Evolutionary conservation across 2,113 vertebrate genomes (phyloP), one percentile per base, ranked within the genome.

Genomic region (Acanthochromis polyacanthus): DNA sequence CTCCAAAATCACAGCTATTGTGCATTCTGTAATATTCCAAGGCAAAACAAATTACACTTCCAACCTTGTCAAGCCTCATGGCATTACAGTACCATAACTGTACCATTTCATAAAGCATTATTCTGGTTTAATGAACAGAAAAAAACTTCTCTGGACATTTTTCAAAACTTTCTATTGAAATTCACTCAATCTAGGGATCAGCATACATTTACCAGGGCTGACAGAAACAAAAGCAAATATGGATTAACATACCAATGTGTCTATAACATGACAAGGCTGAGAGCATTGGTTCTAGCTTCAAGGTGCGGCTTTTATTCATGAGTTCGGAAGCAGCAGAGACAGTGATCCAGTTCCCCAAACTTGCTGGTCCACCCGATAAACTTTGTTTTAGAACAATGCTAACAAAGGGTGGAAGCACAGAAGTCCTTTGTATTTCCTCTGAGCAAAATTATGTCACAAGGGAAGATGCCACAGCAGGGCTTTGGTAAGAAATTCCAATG

Each of bases 221-320:
- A 61, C 12, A 10, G 61, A 69, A 63, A 77, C 46, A 83, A 82
- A 86, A 45, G 28, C 30, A 83, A 83, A 70, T 61, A 66, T 36
- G 50, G 43, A 91, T 89, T 86, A 80, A 75, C 64, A 92, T 84
- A 81, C 65, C 73, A 89, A 65, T 74, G 71, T 28, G 38, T 60
- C 71, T 66, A 70, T 74, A 67, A 58, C 82, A 72, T 15, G 0
- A 53, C 25, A 23, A 50, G 8, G 61, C 45, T 45, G 40, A 57
- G 63, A 1, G 23, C 28, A 40, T 1, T n/a, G 40, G n/a, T 58
- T 87, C 55, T 45, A 53, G 80, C 71, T 85, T 85, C 79, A 68
- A 90, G 72, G 80, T 43, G 65, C 17, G 25, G 63, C 68, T 77
- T 83, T 69, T 62, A 57, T 79, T 73, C 60, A 22, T 30, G 71